Base-by-base conservation (phyloP, 1,140 invertebrate genomes). In the Cydia strobilella region DNA sequence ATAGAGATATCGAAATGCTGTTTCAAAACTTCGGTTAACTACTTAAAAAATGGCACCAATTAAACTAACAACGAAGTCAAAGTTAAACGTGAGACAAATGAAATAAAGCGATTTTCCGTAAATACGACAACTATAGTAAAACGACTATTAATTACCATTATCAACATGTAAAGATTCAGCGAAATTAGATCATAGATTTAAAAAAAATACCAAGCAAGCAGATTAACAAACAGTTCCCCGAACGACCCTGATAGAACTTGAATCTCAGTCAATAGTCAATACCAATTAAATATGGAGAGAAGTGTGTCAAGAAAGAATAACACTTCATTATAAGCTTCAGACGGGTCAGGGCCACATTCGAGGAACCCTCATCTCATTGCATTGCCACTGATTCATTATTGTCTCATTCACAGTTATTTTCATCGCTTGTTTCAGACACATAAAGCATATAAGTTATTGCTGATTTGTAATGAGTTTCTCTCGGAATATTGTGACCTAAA, bases 341-440 rank as follows among this genome's bases (percentile, higher is more conserved):
- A 59, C 72, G 31, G 27, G 48, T 73, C 72, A 73, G 45, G 72
- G 72, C 20, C 51, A 23, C 72, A 9, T 73, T 59, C 72, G 23
- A n/a, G 13, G 72, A 75, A 79, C 72, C 63, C 75, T 78, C 77
- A 76, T n/a, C n/a, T n/a, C n/a, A n/a, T n/a, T n/a, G n/a, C n/a
- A n/a, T 76, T 76, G 76, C 76, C 76, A 76, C 73, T 77, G 78
- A 81, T 71, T 77, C 77, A 77, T 51, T 23, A 74, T 62, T 65
- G 72, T 73, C 31, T 72, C 75, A 73, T 79, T 62, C 63, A 63
- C 59, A 15, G 45, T 72, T 59, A 59, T 59, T 59, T 59, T 59
- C 20, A 23, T 59, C 20, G n/a, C 20, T 20, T 20, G 18, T 23
- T 23, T 59, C 54, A 59, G 54, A 59, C 20, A 6, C 51, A 23